Percentiles rank a stretch among this genome's conserved stretches.
Evolutionary conservation across 37 sponge, comb jelly and placozoan species (phyloP).

Genomic region (Tethya wilhelma): DNA sequence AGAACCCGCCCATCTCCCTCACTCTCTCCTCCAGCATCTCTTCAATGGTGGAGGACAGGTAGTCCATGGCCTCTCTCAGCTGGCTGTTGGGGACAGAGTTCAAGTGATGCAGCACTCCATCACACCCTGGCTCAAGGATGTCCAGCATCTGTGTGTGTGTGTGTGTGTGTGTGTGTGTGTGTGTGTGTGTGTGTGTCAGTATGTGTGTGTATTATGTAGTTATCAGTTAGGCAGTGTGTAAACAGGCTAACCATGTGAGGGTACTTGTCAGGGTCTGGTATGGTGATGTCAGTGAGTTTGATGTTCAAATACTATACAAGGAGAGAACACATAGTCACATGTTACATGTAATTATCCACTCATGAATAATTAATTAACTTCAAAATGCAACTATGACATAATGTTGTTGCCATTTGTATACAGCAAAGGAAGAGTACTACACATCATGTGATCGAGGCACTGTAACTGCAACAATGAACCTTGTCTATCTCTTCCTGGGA

Average conservation of each 20-base stretch:
- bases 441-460: no score
- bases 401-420: no score
- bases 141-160: conserved; percentile 47
- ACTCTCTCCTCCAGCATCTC: neutral
- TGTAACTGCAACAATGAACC: no score
- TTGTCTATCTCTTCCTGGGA: no score
- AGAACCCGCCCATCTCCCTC: neutral
- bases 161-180: neutral
- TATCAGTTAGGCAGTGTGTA: no score
- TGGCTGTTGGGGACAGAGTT: neutral
- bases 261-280: conserved; percentile 98
- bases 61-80: conserved; percentile 1
- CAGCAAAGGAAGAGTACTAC: no score
- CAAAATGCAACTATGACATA: no score
- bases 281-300: conserved; percentile 91
- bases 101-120: conserved; percentile 13
- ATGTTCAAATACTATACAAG: conserved; percentile 90
- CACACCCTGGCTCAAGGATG: conserved; percentile 49
- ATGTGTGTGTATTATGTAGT: no score
- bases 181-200: no score
- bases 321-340: neutral
- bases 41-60: neutral
- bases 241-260: conserved; percentile 99
- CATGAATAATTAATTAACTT: conserved; percentile 3
- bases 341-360: neutral